Evolutionary conservation across 2,113 vertebrate species (phyloP), one percentile per base, ranked within the genome.

Genomic region (Panthera uncia): DNA sequence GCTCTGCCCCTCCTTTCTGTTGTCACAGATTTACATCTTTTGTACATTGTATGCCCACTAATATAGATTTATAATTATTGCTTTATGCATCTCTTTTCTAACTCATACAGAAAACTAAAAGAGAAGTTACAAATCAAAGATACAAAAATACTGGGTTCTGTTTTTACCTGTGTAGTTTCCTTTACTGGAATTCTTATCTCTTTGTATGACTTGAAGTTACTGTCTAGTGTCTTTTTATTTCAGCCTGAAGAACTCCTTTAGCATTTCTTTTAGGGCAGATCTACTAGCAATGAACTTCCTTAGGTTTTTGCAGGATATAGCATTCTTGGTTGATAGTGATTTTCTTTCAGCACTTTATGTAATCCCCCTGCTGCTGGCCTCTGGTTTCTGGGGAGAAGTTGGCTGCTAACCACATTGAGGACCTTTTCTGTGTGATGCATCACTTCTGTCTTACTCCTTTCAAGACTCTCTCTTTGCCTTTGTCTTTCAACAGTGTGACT

Each of bases 61-160:
- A 81, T 33, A n/a, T 0, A 82, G 66, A 45, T 38, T 52, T 90
- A 95, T 74, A 65, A 52, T 85, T 55, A 91, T 13, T 71, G 48
- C 85, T 80, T 93, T 61, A 25, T 61, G 33, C 14, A 27, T 91
- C 83, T 81, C 31, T 82, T 25, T 88, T 78, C 91, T 73, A 91
- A 73, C 18, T 87, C 55, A 29, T 68, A 55, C 61, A 91, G 45
- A 45, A 92, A 91, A 50, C 63, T 89, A 79, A 93, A 88, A 91
- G 61, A 91, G 41, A 78, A 80, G 65, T 88, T 95, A 79, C 38
- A 94, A 85, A 76, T 89, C 79, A 85, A 76, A 92, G n/a, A 48
- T 38, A 33, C 14, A 38, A 1, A 52, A 84, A 14, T 63, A 41
- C 7, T 76, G 1, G 48, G 23, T 41, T 78, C 89, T 84, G 25